phyloP scores from a whole-genome alignment of 2,113 vertebrate genomes.

The Paralichthys olivaceus region DNA sequence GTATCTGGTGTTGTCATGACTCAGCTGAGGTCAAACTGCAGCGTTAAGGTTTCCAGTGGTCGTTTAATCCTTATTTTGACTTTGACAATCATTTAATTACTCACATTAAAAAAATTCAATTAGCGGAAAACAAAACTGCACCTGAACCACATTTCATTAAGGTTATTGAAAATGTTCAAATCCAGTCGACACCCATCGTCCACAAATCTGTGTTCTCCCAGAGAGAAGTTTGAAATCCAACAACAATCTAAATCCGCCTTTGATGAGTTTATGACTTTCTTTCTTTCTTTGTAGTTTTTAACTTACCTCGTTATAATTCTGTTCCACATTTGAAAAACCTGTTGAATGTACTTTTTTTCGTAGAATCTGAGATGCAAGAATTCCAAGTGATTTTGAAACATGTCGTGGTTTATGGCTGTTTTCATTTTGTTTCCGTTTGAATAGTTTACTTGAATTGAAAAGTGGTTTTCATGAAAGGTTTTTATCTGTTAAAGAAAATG shows the following conservation, averaged over 20 bases:
- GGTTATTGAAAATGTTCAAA: not conserved
- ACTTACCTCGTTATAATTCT: constrained; percentile 60
- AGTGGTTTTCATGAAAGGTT: constrained; percentile 21
- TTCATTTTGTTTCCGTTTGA: constrained; percentile 31
- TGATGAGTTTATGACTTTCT: constrained; percentile 1
- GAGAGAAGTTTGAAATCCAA: not conserved
- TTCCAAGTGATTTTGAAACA: constrained; percentile 63
- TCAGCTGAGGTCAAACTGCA: not conserved
- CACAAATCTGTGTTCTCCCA: too few species aligned
- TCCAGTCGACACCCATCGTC: too few species aligned
- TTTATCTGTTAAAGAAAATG: not conserved
- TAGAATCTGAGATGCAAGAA: constrained; percentile 62
- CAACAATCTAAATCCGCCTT: constrained; percentile 20
- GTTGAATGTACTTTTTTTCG: constrained; percentile 81
- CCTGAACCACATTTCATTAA: not conserved
- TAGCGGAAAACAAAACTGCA: too few species aligned
- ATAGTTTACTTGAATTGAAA: constrained; percentile 65
- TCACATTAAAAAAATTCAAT: too few species aligned
- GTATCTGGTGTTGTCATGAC: not conserved
- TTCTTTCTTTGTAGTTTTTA: constrained; percentile 11
- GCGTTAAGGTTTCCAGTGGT: not conserved
- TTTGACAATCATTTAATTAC: not conserved
- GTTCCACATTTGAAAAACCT: constrained; percentile 62
- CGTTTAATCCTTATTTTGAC: not conserved
- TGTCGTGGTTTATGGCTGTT: constrained; percentile 1